Conservation (phyloP, 2,113 vertebrate genomes). For the Oxyruncus cristatus region DNA sequence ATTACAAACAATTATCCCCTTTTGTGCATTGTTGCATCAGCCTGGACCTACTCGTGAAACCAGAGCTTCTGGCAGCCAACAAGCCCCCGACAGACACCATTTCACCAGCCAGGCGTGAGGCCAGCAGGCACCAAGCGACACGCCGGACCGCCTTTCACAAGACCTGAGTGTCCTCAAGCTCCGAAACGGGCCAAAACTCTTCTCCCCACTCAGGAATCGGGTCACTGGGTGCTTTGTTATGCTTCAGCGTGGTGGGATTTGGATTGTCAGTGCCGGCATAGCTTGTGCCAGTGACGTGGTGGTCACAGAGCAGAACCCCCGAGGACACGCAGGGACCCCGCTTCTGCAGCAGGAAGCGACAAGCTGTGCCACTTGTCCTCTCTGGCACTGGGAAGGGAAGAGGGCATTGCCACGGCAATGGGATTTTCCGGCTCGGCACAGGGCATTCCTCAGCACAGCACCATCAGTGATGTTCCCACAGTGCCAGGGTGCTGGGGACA, state of each 20-base stretch:
- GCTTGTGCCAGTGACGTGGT: background rate
- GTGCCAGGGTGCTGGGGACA: rapidly evolving
- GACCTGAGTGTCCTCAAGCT: background rate
- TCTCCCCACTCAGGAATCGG: background rate
- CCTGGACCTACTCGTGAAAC: background rate
- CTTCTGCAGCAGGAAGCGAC: rapidly evolving
- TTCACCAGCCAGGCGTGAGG: background rate
- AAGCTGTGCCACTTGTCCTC: background rate
- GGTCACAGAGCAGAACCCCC: background rate
- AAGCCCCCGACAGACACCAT: background rate
- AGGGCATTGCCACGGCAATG: background rate
- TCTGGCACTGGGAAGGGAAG: background rate
- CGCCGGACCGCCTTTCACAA: background rate
- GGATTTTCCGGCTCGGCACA: background rate
- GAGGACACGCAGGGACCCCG: background rate
- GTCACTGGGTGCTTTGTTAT: background rate
- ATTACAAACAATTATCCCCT: background rate
- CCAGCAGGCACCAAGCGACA: background rate
- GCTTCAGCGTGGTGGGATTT: background rate
- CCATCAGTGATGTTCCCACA: background rate
- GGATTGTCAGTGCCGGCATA: background rate
- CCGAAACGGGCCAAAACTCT: background rate
- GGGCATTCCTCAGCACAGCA: background rate
- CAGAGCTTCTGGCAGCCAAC: background rate
- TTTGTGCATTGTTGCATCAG: background rate